Evolutionary conservation across 2,113 vertebrate species (phyloP).

Genomic region (Salvelinus namaycush): DNA sequence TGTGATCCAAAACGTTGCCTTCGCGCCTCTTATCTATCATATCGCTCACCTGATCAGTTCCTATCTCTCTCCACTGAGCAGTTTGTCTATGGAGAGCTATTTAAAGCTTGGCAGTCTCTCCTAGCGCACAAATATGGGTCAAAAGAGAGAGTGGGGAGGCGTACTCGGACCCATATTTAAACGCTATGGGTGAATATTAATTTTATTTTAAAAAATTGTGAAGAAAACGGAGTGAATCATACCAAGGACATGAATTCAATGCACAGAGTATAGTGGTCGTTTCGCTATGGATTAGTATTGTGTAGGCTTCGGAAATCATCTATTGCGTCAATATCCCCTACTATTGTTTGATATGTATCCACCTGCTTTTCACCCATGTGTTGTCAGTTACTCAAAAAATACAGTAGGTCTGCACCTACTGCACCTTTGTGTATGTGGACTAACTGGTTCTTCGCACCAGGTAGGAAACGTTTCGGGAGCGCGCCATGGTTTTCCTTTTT

Average conservation of each 20-base stretch:
- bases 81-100: constrained; percentile 66
- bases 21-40: neutral
- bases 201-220: constrained; percentile 4
- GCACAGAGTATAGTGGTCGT: neutral
- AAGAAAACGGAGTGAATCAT: neutral
- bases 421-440: too few species aligned
- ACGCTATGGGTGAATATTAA: constrained; percentile 44
- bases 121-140: constrained; percentile 62
- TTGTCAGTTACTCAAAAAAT: too few species aligned
- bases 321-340: neutral
- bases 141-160: constrained; percentile 62
- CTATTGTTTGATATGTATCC: too few species aligned
- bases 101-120: constrained; percentile 64
- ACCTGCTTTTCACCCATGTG: too few species aligned
- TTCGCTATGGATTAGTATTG: neutral
- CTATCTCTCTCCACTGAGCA: constrained; percentile 35
- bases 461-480: too few species aligned
- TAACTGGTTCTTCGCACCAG: too few species aligned
- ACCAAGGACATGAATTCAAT: constrained; percentile 18
- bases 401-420: too few species aligned
- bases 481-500: too few species aligned
- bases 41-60: constrained; percentile 21
- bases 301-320: neutral
- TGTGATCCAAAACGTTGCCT: neutral
- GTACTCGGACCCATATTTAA: constrained; percentile 61